Conservation (phyloP, 2,888 invertebrate species). For the Mantis religiosa region DNA sequence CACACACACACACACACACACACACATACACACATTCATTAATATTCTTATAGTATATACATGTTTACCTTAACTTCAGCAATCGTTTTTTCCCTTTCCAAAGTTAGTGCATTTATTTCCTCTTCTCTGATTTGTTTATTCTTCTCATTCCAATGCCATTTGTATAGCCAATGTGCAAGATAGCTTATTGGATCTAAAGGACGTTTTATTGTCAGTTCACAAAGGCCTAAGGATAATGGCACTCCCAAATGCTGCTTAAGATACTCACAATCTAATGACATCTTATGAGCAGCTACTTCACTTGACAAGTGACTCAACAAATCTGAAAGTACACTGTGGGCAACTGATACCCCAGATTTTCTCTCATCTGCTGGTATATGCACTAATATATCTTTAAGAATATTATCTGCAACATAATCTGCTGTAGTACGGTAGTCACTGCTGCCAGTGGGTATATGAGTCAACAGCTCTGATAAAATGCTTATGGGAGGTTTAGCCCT, state of each 20-base stretch:
- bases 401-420: background rate
- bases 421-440: background rate
- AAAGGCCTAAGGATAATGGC: conserved; percentile 45
- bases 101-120: conserved; percentile 40
- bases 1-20: no score
- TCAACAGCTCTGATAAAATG: no score
- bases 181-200: conserved; percentile 50
- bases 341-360: background rate
- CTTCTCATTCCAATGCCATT: conserved; percentile 48
- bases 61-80: background rate
- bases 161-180: conserved; percentile 49
- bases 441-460: background rate
- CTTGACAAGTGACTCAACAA: background rate
- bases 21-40: no score
- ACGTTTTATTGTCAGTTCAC: conserved; percentile 46
- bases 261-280: conserved; percentile 23
- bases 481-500: no score
- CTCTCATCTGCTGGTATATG: background rate
- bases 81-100: conserved; percentile 38
- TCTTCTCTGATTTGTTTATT: conserved; percentile 38
- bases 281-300: background rate
- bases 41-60: no score
- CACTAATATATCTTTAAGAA: background rate
- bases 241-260: conserved; percentile 23
- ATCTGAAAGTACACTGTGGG: background rate